Evolutionary conservation across 2,797 vertebrate genomes (phyloP).

Genomic region (Astyanax mexicanus): DNA sequence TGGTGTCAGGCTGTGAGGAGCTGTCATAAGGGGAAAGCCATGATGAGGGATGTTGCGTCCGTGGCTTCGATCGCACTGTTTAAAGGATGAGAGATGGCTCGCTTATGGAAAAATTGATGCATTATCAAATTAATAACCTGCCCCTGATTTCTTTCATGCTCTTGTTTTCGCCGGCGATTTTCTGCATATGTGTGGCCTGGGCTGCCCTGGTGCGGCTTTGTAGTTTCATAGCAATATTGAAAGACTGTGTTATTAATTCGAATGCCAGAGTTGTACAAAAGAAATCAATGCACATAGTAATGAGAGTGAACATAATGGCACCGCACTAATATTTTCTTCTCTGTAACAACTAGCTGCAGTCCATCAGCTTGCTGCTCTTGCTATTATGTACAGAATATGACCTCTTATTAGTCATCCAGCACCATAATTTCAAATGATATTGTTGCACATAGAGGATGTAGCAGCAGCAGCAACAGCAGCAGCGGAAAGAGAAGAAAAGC

Average conservation of each 20-base stretch:
- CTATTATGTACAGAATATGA: slow-evolving; percentile 26
- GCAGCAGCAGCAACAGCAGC: slow-evolving; percentile 1
- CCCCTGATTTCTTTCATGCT: slow-evolving; percentile 35
- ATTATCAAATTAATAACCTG: slow-evolving; percentile 43
- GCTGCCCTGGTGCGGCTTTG: slow-evolving; percentile 9
- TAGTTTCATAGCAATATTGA: slow-evolving; percentile 28
- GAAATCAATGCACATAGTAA: slow-evolving; percentile 47
- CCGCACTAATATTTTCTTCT: slow-evolving; percentile 21
- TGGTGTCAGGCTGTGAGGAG: slow-evolving; percentile 36
- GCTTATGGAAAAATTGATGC: slow-evolving; percentile 47
- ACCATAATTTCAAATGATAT: slow-evolving; percentile 10
- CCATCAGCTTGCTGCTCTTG: slow-evolving; percentile 15
- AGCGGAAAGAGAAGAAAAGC: background rate
- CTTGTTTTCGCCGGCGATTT: slow-evolving; percentile 24
- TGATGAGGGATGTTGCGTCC: slow-evolving; percentile 39
- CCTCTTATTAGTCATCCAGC: slow-evolving; percentile 16
- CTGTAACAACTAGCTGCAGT: slow-evolving; percentile 8
- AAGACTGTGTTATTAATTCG: slow-evolving; percentile 22
- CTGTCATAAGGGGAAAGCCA: slow-evolving; percentile 35
- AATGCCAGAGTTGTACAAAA: slow-evolving; percentile 36
- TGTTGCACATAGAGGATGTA: slow-evolving; percentile 15
- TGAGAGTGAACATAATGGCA: slow-evolving; percentile 30
- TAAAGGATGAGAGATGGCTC: slow-evolving; percentile 44
- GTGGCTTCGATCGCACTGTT: slow-evolving; percentile 38
- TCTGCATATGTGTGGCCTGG: slow-evolving; percentile 2